Evolutionary conservation across 2,797 vertebrate species (phyloP), one percentile per base, ranked within the genome.

Genomic region (Alectoris magna): DNA sequence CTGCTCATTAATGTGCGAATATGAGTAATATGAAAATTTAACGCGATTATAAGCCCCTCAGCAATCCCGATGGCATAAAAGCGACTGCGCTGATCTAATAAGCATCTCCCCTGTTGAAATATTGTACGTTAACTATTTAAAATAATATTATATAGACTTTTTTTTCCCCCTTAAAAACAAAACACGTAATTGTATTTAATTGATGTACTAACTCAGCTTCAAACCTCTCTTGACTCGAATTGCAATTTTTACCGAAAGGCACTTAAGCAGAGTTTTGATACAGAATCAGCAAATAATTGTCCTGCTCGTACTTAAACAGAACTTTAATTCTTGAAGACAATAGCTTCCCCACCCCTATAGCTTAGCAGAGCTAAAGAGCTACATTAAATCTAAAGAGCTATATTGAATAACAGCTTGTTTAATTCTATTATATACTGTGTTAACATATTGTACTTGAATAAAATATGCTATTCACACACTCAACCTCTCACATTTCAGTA

Each of bases 11-110:
- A 96, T 91, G 88, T 81, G 85, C 60, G 88, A 95, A 88, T 95
- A 93, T 73, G 87, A 97, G 87, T 93, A 95, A 94, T 95, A 86
- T 81, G 82, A 97, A 97, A 95, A 96, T 96, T 93, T 96, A 93
- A 96, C 93, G 80, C 81, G 74, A 95, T 95, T 92, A 88, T 84
- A 94, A 96, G 55, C 84, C 91, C 90, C 94, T 77, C 91, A 93
- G 97, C 90, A 66, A 60, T 87, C 49, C 77, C 64, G 90, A 92
- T 62, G 70, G 91, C 72, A 67, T 84, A 76, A 95, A 96, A 96
- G 87, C 94, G 56, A 94, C 69, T 87, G 75, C n/a, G 73, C 75
- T 90, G 90, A 95, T 90, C 80, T 96, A 91, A 91, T 93, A 91
- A 96, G 92, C 41, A 36, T 66, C 91, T 89, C 91, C 93, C 88